Evolutionary conservation across 2,113 vertebrate genomes (phyloP).

Genomic region (Chauna torquata): DNA sequence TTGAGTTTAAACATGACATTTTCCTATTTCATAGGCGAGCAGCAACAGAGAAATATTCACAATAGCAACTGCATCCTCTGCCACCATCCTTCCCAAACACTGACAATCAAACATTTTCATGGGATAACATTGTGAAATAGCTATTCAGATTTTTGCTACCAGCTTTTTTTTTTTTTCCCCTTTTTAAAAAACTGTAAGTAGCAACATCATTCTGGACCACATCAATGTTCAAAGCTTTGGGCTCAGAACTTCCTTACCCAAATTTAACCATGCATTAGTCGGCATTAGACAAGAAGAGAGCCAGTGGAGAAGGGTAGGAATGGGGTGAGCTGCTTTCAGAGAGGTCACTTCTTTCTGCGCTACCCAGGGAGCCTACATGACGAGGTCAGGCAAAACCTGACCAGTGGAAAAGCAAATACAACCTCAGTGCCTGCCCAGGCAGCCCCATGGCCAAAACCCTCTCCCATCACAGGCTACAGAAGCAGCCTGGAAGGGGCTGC

Average conservation of each 20-base stretch:
- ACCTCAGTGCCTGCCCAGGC: neutral
- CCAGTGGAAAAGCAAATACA: neutral
- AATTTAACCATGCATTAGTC: neutral
- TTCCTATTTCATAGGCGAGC: neutral
- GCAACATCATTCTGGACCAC: neutral
- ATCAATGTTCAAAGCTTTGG: neutral
- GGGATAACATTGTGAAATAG: neutral
- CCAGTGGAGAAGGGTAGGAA: fast-evolving
- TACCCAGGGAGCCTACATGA: neutral
- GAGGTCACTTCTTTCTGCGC: neutral
- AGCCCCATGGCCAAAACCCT: fast-evolving
- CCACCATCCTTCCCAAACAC: neutral
- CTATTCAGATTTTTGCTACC: neutral
- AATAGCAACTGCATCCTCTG: neutral
- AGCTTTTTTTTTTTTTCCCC: neutral
- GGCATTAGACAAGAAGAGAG: neutral
- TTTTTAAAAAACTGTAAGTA: neutral
- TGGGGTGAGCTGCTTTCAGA: neutral
- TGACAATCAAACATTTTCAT: neutral
- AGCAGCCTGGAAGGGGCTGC: neutral
- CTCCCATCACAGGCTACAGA: fast-evolving
- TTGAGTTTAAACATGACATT: neutral
- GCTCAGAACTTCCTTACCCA: neutral
- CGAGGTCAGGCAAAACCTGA: neutral
- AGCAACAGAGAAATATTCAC: neutral